phyloP scores from a whole-genome alignment of 2,888 invertebrate genomes.

The Pachycephus smyrnensis region DNA sequence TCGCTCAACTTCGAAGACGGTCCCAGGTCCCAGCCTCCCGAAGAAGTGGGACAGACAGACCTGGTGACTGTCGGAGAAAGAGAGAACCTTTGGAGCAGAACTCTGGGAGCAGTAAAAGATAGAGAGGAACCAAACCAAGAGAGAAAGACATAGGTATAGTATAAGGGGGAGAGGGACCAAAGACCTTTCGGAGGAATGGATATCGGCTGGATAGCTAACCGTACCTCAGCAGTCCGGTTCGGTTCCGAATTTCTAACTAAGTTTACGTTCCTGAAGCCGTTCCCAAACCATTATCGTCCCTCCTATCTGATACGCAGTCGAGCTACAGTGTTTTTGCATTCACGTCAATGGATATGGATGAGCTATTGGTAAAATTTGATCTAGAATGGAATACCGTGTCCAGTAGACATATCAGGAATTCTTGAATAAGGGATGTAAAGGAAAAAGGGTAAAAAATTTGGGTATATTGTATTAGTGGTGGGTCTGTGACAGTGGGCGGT shows the following conservation, averaged over 20 bases:
- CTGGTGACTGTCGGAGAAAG: not conserved
- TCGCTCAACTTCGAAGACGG: slow-evolving; percentile 15
- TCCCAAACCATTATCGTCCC: not conserved
- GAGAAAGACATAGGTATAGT: not conserved
- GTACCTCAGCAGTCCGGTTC: slow-evolving; percentile 22
- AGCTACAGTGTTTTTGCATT: not conserved
- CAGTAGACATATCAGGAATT: not conserved
- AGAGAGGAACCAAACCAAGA: not conserved
- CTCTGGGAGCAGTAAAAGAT: not conserved
- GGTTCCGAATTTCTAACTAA: slow-evolving; percentile 35
- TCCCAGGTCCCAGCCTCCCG: not conserved
- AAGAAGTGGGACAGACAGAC: not conserved
- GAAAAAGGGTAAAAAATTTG: not conserved
- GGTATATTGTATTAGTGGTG: not conserved
- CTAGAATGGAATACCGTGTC: not conserved
- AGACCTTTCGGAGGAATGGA: not conserved
- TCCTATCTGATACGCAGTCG: not conserved
- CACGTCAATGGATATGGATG: not conserved
- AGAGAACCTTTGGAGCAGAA: no score
- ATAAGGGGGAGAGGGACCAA: not conserved
- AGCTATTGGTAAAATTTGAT: not conserved
- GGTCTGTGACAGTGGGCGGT: not conserved
- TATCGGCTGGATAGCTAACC: not conserved
- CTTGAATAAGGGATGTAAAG: not conserved
- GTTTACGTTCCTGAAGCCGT: slow-evolving; percentile 11